Conservation (phyloP, 2,797 vertebrate genomes). For the Eurystomus glaucurus region DNA sequence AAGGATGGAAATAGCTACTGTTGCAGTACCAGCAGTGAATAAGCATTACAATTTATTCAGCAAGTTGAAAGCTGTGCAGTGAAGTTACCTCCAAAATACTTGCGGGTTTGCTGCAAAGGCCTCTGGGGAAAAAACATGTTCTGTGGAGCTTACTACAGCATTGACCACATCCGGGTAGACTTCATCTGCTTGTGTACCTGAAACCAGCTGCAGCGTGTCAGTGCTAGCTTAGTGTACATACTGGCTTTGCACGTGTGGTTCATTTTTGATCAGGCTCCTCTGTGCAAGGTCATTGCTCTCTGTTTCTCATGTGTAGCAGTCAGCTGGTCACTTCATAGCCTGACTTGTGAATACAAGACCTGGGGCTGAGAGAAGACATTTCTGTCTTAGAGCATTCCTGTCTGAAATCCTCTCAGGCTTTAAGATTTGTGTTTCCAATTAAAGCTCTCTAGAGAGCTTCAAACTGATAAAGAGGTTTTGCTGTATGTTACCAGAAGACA, state of each 20-base stretch:
- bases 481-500: background rate
- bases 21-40: background rate
- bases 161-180: slow-evolving; percentile 67
- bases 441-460: background rate
- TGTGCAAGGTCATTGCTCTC: background rate
- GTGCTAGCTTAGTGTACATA: background rate
- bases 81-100: slow-evolving; percentile 18
- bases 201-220: background rate
- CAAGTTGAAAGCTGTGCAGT: slow-evolving; percentile 25
- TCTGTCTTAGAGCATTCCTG: background rate
- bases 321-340: background rate
- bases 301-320: fast-evolving
- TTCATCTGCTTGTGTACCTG: background rate
- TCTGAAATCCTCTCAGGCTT: background rate
- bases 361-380: fast-evolving
- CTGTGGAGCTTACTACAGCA: background rate
- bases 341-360: background rate
- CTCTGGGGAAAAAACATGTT: slow-evolving; percentile 44
- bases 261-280: background rate
- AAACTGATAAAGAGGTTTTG: background rate
- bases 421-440: background rate
- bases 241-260: background rate
- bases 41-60: slow-evolving; percentile 13
- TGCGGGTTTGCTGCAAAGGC: slow-evolving; percentile 74
- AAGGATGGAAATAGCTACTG: slow-evolving; percentile 26